phyloP scores from a whole-genome alignment of 2,888 invertebrate genomes.

The Macrophya alboannulata region DNA sequence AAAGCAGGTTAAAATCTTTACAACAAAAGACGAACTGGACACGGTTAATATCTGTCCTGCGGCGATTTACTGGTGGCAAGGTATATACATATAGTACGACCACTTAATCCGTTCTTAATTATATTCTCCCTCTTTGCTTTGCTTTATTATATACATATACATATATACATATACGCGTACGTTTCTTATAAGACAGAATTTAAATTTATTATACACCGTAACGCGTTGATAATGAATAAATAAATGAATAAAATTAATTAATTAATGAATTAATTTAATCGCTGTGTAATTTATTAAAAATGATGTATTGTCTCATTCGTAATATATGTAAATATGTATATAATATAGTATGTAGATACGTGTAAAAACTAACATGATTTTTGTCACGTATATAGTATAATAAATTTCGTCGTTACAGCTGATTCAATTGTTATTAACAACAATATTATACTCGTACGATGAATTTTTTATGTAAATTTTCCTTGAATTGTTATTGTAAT shows the following conservation, averaged over 20 bases:
- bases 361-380: background rate
- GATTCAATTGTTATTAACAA: background rate
- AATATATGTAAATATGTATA: too few species aligned
- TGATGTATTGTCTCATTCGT: too few species aligned
- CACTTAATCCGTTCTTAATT: too few species aligned
- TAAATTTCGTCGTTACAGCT: background rate
- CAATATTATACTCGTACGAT: background rate
- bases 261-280: background rate
- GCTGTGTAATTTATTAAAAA: background rate
- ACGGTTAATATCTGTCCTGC: background rate
- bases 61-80: slow-evolving; percentile 14
- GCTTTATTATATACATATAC: background rate
- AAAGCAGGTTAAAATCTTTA: background rate
- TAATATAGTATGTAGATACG: too few species aligned
- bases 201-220: background rate
- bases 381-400: background rate
- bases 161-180: background rate
- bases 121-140: background rate
- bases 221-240: background rate
- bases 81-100: background rate
- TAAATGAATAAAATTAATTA: background rate
- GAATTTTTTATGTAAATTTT: background rate
- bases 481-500: background rate
- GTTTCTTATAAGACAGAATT: background rate
- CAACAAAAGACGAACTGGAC: background rate